phyloP scores from a whole-genome alignment of 92 coral and sea anemone species.

The Palythoa grandis region DNA sequence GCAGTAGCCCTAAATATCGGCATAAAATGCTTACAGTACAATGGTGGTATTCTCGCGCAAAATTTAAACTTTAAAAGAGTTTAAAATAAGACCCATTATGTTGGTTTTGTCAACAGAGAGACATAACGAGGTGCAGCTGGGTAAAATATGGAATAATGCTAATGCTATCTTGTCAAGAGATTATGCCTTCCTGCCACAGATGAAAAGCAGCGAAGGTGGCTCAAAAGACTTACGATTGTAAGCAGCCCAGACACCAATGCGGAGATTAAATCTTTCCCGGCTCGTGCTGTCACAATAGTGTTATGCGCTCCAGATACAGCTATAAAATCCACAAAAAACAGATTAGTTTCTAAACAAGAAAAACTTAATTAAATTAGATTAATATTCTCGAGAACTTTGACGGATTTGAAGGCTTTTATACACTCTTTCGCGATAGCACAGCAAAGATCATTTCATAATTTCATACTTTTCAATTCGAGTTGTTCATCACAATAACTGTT shows the following conservation, averaged over 20 bases:
- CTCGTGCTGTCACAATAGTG: constrained; percentile 99
- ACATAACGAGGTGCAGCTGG: too few relatives aligned
- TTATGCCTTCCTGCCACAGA: neutral
- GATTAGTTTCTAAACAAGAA: neutral
- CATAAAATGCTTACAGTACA: too few relatives aligned
- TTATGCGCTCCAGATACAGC: constrained; percentile 99
- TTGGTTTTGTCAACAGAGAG: too few relatives aligned
- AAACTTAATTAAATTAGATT: neutral
- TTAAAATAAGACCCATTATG: too few relatives aligned
- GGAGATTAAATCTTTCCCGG: constrained; percentile 97
- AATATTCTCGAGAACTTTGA: neutral
- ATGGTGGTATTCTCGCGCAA: too few relatives aligned
- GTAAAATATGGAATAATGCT: neutral
- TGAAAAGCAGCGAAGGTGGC: neutral
- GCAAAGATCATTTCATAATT: too few relatives aligned
- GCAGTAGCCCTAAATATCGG: too few relatives aligned
- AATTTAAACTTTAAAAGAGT: too few relatives aligned
- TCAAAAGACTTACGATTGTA: constrained; percentile 81
- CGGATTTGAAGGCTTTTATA: neutral
- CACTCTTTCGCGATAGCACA: too few relatives aligned
- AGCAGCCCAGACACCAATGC: constrained; percentile 96
- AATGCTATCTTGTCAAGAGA: neutral
- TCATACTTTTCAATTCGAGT: too few relatives aligned
- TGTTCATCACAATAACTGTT: too few relatives aligned
- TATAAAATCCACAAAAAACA: constrained; percentile 17